A percentile compares a stretch with the other conserved stretches of the same genome.
These are phyloP conservation scores for Drosophila tani DNA, from an alignment of 1,140 invertebrate genomes.

Conservation along the genomic window DNA sequence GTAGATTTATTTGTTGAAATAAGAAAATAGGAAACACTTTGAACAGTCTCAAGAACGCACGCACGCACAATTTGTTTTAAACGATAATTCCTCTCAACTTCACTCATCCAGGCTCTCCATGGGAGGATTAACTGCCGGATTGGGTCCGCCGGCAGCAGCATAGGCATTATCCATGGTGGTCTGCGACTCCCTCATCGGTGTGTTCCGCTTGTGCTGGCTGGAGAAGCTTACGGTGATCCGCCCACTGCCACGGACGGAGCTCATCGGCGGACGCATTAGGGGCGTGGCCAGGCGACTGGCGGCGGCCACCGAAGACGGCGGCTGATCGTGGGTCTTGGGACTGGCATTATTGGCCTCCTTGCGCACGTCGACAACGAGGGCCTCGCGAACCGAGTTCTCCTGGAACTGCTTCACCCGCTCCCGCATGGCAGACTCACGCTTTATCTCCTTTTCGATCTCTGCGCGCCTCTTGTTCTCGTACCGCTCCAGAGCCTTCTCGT, in stretches of 20 bases:
- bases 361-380: constrained; percentile 71
- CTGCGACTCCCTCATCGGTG: constrained; percentile 80
- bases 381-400: constrained; percentile 65
- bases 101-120: constrained; percentile 41
- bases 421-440: constrained; percentile 73
- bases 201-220: constrained; percentile 57
- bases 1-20: constrained; percentile 22
- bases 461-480: constrained; percentile 73
- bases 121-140: constrained; percentile 20
- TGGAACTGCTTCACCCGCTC: constrained; percentile 80
- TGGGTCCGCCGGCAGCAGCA: constrained; percentile 32
- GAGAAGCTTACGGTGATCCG: constrained; percentile 72
- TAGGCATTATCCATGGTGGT: constrained; percentile 65
- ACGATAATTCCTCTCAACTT: background rate
- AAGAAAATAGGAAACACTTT: constrained; percentile 34
- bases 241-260: constrained; percentile 61
- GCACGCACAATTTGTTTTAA: constrained; percentile 14
- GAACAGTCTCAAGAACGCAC: constrained; percentile 18
- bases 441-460: constrained; percentile 76
- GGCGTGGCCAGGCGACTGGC: constrained; percentile 63
- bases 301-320: constrained; percentile 8
- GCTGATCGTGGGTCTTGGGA: constrained; percentile 19
- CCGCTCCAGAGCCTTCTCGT: constrained; percentile 71
- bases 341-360: constrained; percentile 65
- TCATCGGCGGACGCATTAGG: constrained; percentile 61